Evolutionary conservation across 2,113 vertebrate species (phyloP), one percentile per base, ranked within the genome.

Genomic region (Notarius lentiginosus): DNA sequence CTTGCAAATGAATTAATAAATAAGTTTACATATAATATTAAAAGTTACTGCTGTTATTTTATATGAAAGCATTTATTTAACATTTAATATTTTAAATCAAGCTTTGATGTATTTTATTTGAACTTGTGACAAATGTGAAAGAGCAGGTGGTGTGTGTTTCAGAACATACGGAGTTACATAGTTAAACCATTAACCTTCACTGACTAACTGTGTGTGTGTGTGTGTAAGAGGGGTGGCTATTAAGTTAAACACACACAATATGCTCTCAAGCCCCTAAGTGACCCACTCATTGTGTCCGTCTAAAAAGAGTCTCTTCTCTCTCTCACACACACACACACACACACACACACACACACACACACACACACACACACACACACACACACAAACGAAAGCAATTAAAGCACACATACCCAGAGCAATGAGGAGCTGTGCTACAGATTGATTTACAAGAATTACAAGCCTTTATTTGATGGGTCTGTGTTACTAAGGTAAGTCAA

Each of bases 171-270:
- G 79, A 56, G 27, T 80, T 80, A 80, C 34, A 80, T 56, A 56
- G 55, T 80, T 80, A 80, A 60, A 80, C 79, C 8, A 56, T 80
- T 80, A 80, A 80, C 27, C 27, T 56, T 20, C 17, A 72, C 27
- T 8, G 7, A 79, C 22, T 30, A 56, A 56, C 77, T 56, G n/a
- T 85, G 34, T 79, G 20, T 30, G 34, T 79, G 20, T 30, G 24
- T 68, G 47, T 81, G 63, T 27, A 22, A 56, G 70, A 34, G 56
- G 30, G 63, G 3, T 30, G 30, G 84, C 41, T 34, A 61, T 63
- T 27, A 55, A 86, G 27, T 73, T 82, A 77, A 41, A 82, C 56
- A 86, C 66, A 49, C 72, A 79, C 87, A 87, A 84, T 87, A 82
- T 87, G 73, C 61, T 77, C 58, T 79, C 60, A 75, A 87, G 73